These are phyloP conservation scores for Caenorhabditis latens DNA, from an alignment of 1,140 invertebrate genomes.

Conservation along the genomic window DNA sequence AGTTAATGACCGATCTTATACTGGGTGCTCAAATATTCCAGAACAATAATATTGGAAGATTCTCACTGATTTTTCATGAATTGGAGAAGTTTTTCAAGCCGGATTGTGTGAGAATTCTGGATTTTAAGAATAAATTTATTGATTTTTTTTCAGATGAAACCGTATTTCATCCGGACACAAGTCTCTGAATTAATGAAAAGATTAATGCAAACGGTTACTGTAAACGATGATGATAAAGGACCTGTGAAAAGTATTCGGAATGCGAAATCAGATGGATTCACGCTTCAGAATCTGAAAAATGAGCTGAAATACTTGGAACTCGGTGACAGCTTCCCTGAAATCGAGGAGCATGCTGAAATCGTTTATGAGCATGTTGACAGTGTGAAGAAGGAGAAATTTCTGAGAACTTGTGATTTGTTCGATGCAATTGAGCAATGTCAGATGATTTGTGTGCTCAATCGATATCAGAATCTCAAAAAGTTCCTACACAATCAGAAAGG, in stretches of 20 bases:
- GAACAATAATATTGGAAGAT: background rate
- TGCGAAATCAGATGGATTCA: background rate
- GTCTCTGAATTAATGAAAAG: too few species aligned
- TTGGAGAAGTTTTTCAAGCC: too few species aligned
- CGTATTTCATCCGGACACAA: too few species aligned
- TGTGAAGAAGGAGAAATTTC: slow-evolving; percentile 80
- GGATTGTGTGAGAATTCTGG: too few species aligned
- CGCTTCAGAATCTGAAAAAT: background rate
- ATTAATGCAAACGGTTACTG: too few species aligned
- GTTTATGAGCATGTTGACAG: background rate
- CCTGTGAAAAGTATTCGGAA: background rate
- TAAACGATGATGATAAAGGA: too few species aligned
- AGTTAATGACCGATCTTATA: background rate
- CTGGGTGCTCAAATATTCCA: background rate
- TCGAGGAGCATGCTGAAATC: background rate
- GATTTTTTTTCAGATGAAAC: too few species aligned
- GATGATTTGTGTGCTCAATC: slow-evolving; percentile 82
- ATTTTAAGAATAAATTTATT: too few species aligned
- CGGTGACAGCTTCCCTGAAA: background rate
- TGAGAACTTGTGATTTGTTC: slow-evolving; percentile 83
- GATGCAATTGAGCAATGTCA: slow-evolving; percentile 83
- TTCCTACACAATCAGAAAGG: background rate
- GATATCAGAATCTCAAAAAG: slow-evolving; percentile 79
- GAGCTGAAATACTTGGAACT: background rate
- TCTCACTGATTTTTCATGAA: too few species aligned